Evolutionary conservation across 2,797 vertebrate genomes (phyloP).

Genomic region (Acanthurus leucopareius): DNA sequence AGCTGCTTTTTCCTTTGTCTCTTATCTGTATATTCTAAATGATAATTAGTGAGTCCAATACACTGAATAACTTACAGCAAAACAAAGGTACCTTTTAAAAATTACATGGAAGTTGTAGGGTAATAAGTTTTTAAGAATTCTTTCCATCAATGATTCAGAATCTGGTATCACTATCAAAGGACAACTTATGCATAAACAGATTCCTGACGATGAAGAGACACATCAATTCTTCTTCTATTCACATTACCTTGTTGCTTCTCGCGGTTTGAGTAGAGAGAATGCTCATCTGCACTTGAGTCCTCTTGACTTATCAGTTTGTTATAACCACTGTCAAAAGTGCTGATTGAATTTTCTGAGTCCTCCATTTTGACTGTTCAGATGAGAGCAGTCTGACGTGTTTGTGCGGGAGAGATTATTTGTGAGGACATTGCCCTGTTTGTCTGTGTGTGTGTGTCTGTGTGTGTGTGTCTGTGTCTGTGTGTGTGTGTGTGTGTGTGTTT

Average conservation of each 20-base stretch:
- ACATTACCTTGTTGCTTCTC: constrained; percentile 67
- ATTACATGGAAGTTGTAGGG: neutral
- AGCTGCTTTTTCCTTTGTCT: neutral
- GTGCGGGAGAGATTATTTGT: constrained; percentile 45
- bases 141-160: neutral
- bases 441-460: constrained; percentile 14
- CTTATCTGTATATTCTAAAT: too few relatives aligned
- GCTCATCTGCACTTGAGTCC: constrained; percentile 48
- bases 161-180: neutral
- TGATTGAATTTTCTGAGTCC: constrained; percentile 21
- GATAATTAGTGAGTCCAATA: neutral
- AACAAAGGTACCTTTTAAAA: neutral
- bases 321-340: constrained; percentile 29
- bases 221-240: neutral
- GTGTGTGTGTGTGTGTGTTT: constrained; percentile 10
- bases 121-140: neutral
- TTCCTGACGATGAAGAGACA: neutral
- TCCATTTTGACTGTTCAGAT: constrained; percentile 66
- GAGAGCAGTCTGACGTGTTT: constrained; percentile 18
- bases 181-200: neutral
- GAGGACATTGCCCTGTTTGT: constrained; percentile 74
- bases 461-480: constrained; percentile 18
- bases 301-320: constrained; percentile 58
- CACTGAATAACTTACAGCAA: neutral
- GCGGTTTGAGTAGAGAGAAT: constrained; percentile 35